Conservation (phyloP, 2,888 invertebrate species). For the Pomacea canaliculata region DNA sequence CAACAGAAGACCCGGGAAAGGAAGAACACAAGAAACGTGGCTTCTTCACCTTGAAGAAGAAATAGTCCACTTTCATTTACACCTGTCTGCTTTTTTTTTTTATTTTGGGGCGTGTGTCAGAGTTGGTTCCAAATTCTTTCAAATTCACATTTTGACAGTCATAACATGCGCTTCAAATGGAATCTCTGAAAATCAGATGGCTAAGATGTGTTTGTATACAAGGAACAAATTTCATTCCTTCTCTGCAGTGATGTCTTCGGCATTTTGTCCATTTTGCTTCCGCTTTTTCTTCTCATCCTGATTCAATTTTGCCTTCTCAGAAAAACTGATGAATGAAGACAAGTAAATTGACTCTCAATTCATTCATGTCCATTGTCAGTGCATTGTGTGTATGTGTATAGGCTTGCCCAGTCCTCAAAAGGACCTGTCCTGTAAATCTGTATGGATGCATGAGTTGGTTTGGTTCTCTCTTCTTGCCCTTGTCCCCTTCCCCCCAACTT, state of each 20-base stretch:
- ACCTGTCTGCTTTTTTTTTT: conserved; percentile 5
- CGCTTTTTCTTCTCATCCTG: not conserved
- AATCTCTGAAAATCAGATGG: conserved; percentile 20
- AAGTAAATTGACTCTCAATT: not conserved
- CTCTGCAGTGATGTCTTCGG: conserved; percentile 3
- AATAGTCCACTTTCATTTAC: conserved; percentile 70
- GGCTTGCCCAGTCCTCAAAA: not conserved
- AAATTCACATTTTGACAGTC: not conserved
- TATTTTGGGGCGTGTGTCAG: not conserved
- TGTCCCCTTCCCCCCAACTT: not conserved
- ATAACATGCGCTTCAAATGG: conserved; percentile 11
- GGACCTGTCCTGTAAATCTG: not conserved
- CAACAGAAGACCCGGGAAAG: conserved; percentile 74
- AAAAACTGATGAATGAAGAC: not conserved
- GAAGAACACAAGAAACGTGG: conserved; percentile 94
- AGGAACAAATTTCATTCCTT: conserved; percentile 26
- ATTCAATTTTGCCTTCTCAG: not conserved
- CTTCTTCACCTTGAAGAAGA: conserved; percentile 99
- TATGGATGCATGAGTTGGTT: conserved; percentile 3
- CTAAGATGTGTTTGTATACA: conserved; percentile 1
- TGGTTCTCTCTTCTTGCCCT: not conserved
- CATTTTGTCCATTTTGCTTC: conserved; percentile 4
- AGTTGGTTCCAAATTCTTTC: not conserved
- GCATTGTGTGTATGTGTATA: not conserved
- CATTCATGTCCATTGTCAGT: not conserved